phyloP scores from a whole-genome alignment of 2,888 invertebrate species.

The Zygothrica quintamaculata region DNA sequence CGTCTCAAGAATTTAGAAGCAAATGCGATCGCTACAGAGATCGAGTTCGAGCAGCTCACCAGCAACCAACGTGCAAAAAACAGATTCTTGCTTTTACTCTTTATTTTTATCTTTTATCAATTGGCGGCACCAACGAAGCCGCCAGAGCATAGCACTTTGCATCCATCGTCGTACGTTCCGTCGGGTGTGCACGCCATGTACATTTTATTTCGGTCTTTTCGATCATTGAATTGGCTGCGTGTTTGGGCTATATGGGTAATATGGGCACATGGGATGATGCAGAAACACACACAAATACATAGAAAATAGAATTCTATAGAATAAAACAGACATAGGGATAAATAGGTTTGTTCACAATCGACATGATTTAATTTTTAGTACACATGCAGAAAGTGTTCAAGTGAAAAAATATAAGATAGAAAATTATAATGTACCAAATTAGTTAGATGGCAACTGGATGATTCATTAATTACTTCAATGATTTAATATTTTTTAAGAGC shows the following conservation, averaged over 20 bases:
- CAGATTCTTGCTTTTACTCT: constrained; percentile 62
- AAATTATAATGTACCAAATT: too few relatives aligned
- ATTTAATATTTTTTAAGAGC: too few relatives aligned
- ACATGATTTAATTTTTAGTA: too few relatives aligned
- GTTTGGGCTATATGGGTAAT: too few relatives aligned
- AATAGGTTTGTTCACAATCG: background rate
- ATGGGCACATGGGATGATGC: background rate
- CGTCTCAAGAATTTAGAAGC: constrained; percentile 71
- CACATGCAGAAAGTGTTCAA: too few relatives aligned
- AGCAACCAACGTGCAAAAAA: constrained; percentile 18
- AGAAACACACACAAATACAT: background rate
- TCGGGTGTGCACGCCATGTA: constrained; percentile 27
- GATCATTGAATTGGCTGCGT: constrained; percentile 47
- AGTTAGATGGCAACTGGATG: too few relatives aligned
- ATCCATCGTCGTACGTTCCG: constrained; percentile 29
- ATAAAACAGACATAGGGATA: background rate
- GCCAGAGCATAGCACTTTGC: constrained; percentile 22
- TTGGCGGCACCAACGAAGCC: constrained; percentile 51
- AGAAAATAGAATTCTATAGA: background rate
- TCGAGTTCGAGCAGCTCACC: constrained; percentile 28
- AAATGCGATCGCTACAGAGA: constrained; percentile 69
- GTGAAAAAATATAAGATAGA: too few relatives aligned
- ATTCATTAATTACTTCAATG: too few relatives aligned
- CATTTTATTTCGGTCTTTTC: constrained; percentile 69
- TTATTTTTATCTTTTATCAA: constrained; percentile 81